A percentile compares a stretch with the other conserved stretches of the same genome.
Conservation (phyloP, 2,888 invertebrate genomes). For the Gasteruption jaculator region DNA sequence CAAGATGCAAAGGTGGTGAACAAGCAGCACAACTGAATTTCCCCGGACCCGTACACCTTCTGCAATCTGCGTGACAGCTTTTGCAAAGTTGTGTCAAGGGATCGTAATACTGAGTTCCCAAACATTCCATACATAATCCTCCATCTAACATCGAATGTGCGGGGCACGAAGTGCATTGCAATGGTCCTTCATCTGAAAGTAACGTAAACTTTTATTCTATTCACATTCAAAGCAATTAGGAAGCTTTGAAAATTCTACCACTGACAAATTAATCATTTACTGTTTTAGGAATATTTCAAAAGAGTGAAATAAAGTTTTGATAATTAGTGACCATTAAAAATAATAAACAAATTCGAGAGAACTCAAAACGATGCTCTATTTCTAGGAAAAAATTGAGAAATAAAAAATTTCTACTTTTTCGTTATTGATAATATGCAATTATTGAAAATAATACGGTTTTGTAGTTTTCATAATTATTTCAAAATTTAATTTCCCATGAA, state of each 20-base stretch:
- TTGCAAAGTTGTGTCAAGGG: constrained; percentile 64
- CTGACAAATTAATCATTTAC: not conserved
- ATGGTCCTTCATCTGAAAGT: constrained; percentile 63
- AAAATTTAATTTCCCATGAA: too few relatives aligned
- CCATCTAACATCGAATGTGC: constrained; percentile 69
- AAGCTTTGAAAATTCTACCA: not conserved
- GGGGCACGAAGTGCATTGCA: constrained; percentile 71
- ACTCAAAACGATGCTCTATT: too few relatives aligned
- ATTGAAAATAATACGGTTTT: too few relatives aligned
- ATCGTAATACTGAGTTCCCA: constrained; percentile 71
- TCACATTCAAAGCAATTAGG: not conserved
- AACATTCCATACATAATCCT: constrained; percentile 72
- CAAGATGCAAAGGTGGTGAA: constrained; percentile 62
- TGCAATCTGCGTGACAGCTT: constrained; percentile 63
- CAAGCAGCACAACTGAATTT: constrained; percentile 67
- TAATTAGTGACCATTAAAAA: too few relatives aligned
- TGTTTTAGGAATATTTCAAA: not conserved
- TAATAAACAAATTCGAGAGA: too few relatives aligned
- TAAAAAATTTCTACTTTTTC: too few relatives aligned
- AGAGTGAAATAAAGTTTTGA: too few relatives aligned
- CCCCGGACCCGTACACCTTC: constrained; percentile 66
- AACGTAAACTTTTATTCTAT: not conserved
- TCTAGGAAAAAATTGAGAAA: too few relatives aligned
- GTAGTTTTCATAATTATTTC: too few relatives aligned
- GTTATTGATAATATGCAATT: too few relatives aligned